Evolutionary conservation across 1,140 invertebrate species (phyloP), one percentile per base, ranked within the genome.

Genomic region (Hylaeus anthracinus): DNA sequence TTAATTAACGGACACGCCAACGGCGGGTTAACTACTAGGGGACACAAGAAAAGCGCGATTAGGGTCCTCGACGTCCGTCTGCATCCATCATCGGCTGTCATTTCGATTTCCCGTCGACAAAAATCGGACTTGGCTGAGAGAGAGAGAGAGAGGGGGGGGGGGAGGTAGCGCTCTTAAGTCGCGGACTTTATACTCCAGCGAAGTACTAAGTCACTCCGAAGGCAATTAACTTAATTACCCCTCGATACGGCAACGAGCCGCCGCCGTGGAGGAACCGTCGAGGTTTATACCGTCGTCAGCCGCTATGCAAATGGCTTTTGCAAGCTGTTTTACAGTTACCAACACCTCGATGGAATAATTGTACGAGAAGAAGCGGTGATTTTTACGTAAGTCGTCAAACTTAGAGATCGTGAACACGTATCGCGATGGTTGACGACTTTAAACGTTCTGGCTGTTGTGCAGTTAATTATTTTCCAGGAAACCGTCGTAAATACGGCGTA

Each of bases 181-280:
- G 37, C 37, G 26, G 61, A n/a, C 72, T 84, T 81, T 72, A 81
- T 69, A 71, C 73, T 9, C 51, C 45, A 55, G 79, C 61, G 74
- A 82, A 65, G 66, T 60, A 72, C 79, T 79, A 84, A 88, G 85
- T 85, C 78, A 81, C 82, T 60, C 58, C 56, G 56, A 72, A 76
- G 64, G 85, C 81, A 85, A 89, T 89, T 87, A 88, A 88, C 83
- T 89, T 89, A 89, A 89, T 89, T 89, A 89, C 81, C 75, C 58
- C 75, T 84, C 78, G 77, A 88, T 88, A 88, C 73, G 51, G 64
- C 72, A 72, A 73, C 55, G 72, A 72, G 43, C 79, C 79, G 55
- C 69, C 63, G 70, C 56, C 64, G 65, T 67, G 81, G 66, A 85
- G 82, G 81, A 81, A 81, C 73, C 77, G 37, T 26, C 74, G 63